Conservation (phyloP, 2,888 invertebrate genomes). For the Stenodera caucasica region DNA sequence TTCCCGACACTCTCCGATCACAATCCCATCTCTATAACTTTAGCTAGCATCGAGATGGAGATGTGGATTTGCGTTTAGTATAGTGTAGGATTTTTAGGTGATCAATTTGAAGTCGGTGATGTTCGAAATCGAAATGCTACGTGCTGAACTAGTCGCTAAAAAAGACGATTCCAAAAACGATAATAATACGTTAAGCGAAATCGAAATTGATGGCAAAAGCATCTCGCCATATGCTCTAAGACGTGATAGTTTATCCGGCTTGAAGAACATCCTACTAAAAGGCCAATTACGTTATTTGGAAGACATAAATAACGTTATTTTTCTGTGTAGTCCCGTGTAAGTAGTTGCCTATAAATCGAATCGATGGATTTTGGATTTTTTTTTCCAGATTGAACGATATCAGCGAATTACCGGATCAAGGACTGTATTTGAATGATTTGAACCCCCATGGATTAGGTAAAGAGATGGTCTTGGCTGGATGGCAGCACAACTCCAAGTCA, state of each 20-base stretch:
- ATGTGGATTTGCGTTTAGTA: no score
- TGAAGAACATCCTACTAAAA: constrained; percentile 74
- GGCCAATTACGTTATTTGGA: constrained; percentile 84
- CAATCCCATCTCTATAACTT: no score
- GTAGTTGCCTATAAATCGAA: constrained; percentile 38
- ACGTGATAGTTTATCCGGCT: constrained; percentile 60
- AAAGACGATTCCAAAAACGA: constrained; percentile 16
- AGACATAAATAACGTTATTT: constrained; percentile 79
- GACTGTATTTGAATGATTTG: constrained; percentile 78
- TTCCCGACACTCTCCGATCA: neutral
- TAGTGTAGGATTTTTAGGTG: no score
- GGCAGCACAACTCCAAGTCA: constrained; percentile 76
- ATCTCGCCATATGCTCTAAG: constrained; percentile 50
- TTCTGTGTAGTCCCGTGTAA: constrained; percentile 86
- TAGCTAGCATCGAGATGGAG: no score
- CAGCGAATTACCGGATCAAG: constrained; percentile 78
- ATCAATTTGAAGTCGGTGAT: constrained; percentile 79
- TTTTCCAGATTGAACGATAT: constrained; percentile 73
- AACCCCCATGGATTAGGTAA: constrained; percentile 83
- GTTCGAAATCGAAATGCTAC: constrained; percentile 80
- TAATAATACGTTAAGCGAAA: constrained; percentile 34
- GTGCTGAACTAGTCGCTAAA: constrained; percentile 48
- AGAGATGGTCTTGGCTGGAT: constrained; percentile 80
- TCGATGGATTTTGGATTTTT: no score
- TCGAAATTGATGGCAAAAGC: constrained; percentile 48